phyloP scores from a whole-genome alignment of 2,797 vertebrate genomes.

The Arrhamphus sclerolepis region DNA sequence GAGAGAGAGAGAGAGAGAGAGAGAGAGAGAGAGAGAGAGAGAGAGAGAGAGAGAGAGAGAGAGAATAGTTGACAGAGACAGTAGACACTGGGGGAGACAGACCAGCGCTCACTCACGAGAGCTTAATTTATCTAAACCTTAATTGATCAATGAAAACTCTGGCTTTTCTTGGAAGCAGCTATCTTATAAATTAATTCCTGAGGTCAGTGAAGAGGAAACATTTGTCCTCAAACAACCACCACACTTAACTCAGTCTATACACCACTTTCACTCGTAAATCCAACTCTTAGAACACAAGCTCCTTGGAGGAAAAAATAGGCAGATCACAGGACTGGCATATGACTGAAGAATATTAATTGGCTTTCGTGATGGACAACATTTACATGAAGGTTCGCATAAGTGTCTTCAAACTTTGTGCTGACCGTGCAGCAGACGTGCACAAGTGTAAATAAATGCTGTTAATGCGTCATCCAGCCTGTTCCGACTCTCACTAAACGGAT shows the following conservation, averaged over 20 bases:
- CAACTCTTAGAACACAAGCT: background rate
- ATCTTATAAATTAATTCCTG: slow-evolving; percentile 39
- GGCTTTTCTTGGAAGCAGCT: slow-evolving; percentile 51
- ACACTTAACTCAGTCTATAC: slow-evolving; percentile 10
- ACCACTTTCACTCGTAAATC: slow-evolving; percentile 6
- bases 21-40: slow-evolving; percentile 3
- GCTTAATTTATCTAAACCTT: slow-evolving; percentile 54
- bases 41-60: no score
- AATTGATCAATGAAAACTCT: slow-evolving; percentile 54
- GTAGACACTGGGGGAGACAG: slow-evolving; percentile 35
- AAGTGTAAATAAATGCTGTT: slow-evolving; percentile 21
- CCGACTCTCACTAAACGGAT: slow-evolving; percentile 38
- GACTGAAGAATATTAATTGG: background rate
- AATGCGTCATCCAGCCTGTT: slow-evolving; percentile 28
- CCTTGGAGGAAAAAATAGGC: background rate
- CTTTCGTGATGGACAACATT: background rate
- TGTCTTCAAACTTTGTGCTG: background rate
- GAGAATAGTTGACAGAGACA: slow-evolving; percentile 18
- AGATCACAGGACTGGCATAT: background rate
- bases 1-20: slow-evolving; percentile 7
- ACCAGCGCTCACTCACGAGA: slow-evolving; percentile 42
- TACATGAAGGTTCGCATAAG: background rate
- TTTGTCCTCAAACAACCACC: slow-evolving; percentile 3
- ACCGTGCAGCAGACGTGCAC: slow-evolving; percentile 2
- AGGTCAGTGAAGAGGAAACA: slow-evolving; percentile 35